Evolutionary conservation across 2,888 invertebrate species (phyloP), one percentile per base, ranked within the genome.

Genomic region (Aethes cnicana): DNA sequence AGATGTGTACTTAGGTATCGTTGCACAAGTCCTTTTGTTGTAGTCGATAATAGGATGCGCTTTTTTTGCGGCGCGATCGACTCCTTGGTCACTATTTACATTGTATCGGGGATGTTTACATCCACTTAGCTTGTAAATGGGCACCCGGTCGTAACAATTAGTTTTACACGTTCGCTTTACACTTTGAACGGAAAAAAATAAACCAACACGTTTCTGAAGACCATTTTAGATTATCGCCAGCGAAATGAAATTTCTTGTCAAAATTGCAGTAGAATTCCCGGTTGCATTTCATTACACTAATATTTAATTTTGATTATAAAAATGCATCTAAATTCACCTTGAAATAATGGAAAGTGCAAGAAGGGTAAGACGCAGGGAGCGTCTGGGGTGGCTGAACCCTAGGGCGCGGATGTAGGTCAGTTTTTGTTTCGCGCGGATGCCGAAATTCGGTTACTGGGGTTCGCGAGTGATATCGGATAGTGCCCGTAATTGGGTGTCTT

Each of bases 1-100:
- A 89, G 88, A 88, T 87, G 87, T 86, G 85, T 88, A 87, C 88
- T 89, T 89, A 88, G 89, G 88, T 88, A 89, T 86, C 87, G 86
- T 81, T 88, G 87, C 85, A 85, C 82, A 80, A 83, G 81, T 86
- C 87, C 88, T 88, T 89, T 87, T 89, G 86, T 88, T 87, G 86
- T 84, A 88, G 83, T 88, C 88, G 87, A 89, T 89, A 88, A 88
- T 88, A 82, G 82, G 87, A 88, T 88, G 89, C 89, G 87, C 85
- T 89, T 89, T 89, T 79, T 82, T 87, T 77, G 82, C 81, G 79
- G 72, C 77, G 74, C 80, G 77, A 84, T 80, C 84, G 82, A 76
- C 70, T 75, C 72, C 74, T 74, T 73, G 73, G 69, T 60, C 60
- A 43, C 48, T 55, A 56, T 56, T 65, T 57, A 58, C 64, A 65